phyloP scores from a whole-genome alignment of 2,113 vertebrate species.

The Nothocercus nigrocapillus region DNA sequence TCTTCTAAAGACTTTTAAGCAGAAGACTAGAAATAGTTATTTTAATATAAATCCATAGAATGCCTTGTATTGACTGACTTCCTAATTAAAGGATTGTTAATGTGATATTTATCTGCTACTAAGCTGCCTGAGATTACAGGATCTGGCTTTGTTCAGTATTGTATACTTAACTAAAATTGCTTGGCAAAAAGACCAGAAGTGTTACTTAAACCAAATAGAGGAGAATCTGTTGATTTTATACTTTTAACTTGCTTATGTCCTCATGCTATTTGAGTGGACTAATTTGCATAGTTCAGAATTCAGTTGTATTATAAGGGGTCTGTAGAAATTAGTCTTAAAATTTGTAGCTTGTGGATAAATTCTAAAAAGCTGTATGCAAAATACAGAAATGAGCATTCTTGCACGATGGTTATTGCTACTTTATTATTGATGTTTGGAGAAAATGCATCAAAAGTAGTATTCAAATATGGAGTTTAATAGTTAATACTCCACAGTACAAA shows the following conservation, averaged over 20 bases:
- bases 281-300: conserved; percentile 59
- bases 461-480: conserved; percentile 66
- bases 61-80: conserved; percentile 79
- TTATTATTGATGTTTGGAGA: conserved; percentile 64
- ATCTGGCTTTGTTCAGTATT: conserved; percentile 69
- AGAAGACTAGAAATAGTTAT: conserved; percentile 73
- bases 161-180: conserved; percentile 46
- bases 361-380: conserved; percentile 62
- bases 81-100: conserved; percentile 80
- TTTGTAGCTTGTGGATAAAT: conserved; percentile 67
- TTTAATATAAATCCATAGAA: conserved; percentile 66
- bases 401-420: conserved; percentile 66
- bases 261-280: conserved; percentile 68
- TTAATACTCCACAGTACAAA: conserved; percentile 67
- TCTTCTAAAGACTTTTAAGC: conserved; percentile 71
- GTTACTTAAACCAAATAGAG: conserved; percentile 60
- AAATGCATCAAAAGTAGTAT: conserved; percentile 70
- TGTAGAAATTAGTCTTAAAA: conserved; percentile 59
- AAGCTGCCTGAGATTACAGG: conserved; percentile 66
- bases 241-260: conserved; percentile 63
- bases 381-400: conserved; percentile 67
- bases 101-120: conserved; percentile 76
- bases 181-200: conserved; percentile 64
- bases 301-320: conserved; percentile 53
- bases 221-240: conserved; percentile 7